These are phyloP conservation scores for Volucella inflata DNA, from an alignment of 2,888 invertebrate species.

Conservation along the genomic window DNA sequence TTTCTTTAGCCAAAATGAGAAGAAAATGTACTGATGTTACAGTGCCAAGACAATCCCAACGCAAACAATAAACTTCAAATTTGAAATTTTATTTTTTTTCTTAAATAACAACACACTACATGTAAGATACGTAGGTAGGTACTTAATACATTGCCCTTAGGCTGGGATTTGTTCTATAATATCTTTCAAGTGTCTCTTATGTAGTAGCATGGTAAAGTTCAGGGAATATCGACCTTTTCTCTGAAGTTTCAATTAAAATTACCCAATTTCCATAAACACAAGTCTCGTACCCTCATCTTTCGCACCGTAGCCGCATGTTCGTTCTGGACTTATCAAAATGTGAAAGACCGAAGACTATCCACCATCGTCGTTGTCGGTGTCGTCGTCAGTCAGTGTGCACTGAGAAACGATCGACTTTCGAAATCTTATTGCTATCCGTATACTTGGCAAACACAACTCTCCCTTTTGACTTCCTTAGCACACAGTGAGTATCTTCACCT, in stretches of 20 bases:
- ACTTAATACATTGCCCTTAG: background rate
- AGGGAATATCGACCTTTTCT: slow-evolving; percentile 67
- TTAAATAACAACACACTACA: background rate
- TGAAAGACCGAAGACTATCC: slow-evolving; percentile 59
- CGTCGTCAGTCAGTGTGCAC: slow-evolving; percentile 7
- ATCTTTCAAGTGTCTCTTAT: slow-evolving; percentile 8
- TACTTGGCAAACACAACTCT: slow-evolving; percentile 59
- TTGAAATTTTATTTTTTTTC: background rate
- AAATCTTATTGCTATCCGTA: slow-evolving; percentile 64
- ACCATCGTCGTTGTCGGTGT: background rate
- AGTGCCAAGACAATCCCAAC: no score
- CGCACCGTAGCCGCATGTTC: slow-evolving; percentile 47
- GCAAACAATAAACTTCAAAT: no score
- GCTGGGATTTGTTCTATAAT: background rate
- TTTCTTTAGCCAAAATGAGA: no score
- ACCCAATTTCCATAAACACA: slow-evolving; percentile 71
- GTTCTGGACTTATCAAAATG: slow-evolving; percentile 62
- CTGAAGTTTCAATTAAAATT: slow-evolving; percentile 71
- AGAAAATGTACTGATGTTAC: no score
- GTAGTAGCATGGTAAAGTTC: slow-evolving; percentile 41
- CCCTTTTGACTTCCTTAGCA: slow-evolving; percentile 37
- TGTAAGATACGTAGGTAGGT: background rate
- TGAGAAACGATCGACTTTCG: slow-evolving; percentile 71
- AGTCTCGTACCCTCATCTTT: slow-evolving; percentile 21
- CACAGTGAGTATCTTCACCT: slow-evolving; percentile 52